Percentiles rank a stretch among this genome's conserved stretches.
These are phyloP conservation scores for Alethe castanea DNA, from an alignment of 2,113 vertebrate species.

Conservation along the genomic window DNA sequence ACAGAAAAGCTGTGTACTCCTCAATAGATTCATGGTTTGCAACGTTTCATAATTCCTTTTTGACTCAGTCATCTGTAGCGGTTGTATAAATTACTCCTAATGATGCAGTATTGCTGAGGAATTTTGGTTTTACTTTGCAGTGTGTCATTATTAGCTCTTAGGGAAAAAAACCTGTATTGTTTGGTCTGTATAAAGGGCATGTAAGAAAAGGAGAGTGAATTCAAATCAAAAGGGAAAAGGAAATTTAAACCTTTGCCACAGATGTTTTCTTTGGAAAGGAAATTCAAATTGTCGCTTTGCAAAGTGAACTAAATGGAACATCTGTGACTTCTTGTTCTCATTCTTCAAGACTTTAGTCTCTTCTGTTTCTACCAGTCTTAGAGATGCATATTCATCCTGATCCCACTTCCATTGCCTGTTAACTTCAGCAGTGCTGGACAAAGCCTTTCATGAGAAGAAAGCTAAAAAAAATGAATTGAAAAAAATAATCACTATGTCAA, in stretches of 20 bases:
- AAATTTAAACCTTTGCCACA: slow-evolving; percentile 33
- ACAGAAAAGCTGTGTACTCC: not conserved
- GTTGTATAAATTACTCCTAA: slow-evolving; percentile 23
- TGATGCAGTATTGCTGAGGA: not conserved
- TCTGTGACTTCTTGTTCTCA: slow-evolving; percentile 7
- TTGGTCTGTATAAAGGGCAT: not conserved
- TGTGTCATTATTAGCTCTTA: slow-evolving; percentile 14
- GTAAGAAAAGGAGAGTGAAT: not conserved
- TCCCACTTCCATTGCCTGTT: not conserved
- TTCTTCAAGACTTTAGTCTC: not conserved
- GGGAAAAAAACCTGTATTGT: not conserved
- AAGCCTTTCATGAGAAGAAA: not conserved
- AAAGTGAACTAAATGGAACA: slow-evolving; percentile 40
- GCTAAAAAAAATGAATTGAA: not conserved
- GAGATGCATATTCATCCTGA: not conserved
- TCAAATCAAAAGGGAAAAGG: not conserved
- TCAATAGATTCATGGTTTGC: not conserved
- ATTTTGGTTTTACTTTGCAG: not conserved
- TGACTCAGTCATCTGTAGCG: not conserved
- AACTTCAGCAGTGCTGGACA: not conserved
- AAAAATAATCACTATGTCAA: not conserved
- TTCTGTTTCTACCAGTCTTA: not conserved
- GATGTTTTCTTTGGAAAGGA: slow-evolving; percentile 16
- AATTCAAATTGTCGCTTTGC: not conserved
- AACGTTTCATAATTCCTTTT: not conserved